Conservation (phyloP, 2,888 invertebrate species). For the Matsumyia berberina region DNA sequence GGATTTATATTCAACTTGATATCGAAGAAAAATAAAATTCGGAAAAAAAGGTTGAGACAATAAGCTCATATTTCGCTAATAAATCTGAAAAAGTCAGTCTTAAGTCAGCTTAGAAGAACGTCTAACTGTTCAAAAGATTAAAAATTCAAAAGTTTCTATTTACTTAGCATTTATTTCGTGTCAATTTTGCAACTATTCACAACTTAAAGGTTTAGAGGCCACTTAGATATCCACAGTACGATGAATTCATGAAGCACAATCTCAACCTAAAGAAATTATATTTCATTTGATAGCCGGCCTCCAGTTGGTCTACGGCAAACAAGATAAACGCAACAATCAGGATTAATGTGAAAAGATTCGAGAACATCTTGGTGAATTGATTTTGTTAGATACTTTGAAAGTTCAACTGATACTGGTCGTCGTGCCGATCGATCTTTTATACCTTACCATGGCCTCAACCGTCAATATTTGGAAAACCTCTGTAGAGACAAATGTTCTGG, state of each 20-base stretch:
- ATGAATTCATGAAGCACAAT: constrained; percentile 5
- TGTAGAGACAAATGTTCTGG: background rate
- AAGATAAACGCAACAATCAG: constrained; percentile 3
- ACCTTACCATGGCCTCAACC: background rate
- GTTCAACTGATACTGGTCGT: background rate
- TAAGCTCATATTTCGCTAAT: no score
- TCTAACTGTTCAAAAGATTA: no score
- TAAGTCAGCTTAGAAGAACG: no score
- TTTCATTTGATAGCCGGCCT: background rate
- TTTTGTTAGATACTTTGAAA: no score
- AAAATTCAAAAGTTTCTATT: no score
- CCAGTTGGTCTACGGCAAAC: constrained; percentile 3
- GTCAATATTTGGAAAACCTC: background rate
- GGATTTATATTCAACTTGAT: no score
- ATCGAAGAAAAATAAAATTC: no score
- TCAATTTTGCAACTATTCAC: no score
- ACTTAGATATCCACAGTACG: constrained; percentile 2
- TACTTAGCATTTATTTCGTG: no score
- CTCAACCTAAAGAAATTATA: background rate
- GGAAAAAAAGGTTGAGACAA: no score
- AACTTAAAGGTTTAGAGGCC: background rate
- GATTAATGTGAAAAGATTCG: constrained; percentile 6
- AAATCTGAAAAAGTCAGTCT: no score
- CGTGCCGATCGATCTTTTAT: background rate
- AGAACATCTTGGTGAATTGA: background rate